phyloP scores from a whole-genome alignment of 2,888 invertebrate species.

The Himalopsyche japonica region DNA sequence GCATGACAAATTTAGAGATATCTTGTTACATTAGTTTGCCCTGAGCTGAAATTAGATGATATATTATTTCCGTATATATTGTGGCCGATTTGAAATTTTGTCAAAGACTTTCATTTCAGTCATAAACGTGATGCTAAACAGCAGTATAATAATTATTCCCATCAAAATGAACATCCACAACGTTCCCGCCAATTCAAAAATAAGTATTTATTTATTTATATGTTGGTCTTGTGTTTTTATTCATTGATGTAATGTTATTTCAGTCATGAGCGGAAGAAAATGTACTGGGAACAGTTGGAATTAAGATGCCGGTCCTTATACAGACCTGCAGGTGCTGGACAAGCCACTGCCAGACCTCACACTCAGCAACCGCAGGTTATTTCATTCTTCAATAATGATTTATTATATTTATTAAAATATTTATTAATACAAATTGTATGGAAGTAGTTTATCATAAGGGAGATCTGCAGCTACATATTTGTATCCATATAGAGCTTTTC shows the following conservation, averaged over 20 bases:
- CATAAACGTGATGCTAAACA: no score
- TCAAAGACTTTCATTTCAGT: no score
- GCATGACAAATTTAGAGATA: no score
- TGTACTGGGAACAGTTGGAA: constrained; percentile 93
- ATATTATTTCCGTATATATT: no score
- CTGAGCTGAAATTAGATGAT: no score
- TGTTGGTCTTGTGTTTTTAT: not conserved
- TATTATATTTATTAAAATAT: no score
- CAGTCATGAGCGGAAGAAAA: constrained; percentile 91
- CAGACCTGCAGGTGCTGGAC: constrained; percentile 49
- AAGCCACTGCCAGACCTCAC: constrained; percentile 48
- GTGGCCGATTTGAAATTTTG: no score
- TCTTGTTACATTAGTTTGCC: no score
- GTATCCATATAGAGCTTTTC: not conserved
- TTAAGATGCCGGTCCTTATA: constrained; percentile 81
- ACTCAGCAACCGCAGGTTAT: constrained; percentile 70
- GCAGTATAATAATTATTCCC: no score
- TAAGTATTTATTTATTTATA: constrained; percentile 14
- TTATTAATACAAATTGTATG: no score
- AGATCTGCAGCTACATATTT: not conserved
- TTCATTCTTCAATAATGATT: not conserved
- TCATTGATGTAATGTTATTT: constrained; percentile 41
- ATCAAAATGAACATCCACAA: no score
- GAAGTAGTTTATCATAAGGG: not conserved
- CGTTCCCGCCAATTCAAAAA: no score